Percentiles rank a stretch among this genome's conserved stretches.
Evolutionary conservation across 92 coral and sea anemone species (phyloP).

Genomic region (Parazoanthus atlanticus): DNA sequence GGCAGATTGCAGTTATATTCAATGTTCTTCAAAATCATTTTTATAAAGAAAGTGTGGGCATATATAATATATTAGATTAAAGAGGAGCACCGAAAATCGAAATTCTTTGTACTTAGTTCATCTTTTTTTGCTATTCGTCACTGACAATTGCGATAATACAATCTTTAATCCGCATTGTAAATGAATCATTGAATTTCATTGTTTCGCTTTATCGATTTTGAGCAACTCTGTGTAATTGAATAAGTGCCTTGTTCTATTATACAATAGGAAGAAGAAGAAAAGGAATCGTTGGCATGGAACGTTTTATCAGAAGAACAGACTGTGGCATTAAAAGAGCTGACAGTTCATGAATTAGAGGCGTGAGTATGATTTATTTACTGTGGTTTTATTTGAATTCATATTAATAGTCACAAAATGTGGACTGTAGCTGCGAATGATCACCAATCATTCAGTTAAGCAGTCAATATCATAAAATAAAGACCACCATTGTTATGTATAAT

Average conservation of each 20-base stretch:
- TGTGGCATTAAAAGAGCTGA: constrained; percentile 73
- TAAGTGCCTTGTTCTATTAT: not conserved
- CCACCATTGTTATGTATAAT: not conserved
- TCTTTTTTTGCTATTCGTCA: not conserved
- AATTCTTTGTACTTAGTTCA: not conserved
- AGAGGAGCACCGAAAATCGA: no score
- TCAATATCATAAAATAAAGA: no score
- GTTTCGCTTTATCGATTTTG: not conserved
- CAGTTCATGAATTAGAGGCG: constrained; percentile 91
- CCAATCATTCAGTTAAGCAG: no score
- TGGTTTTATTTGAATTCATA: no score
- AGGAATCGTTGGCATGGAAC: constrained; percentile 83
- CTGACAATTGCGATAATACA: no score
- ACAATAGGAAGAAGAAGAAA: constrained; percentile 73
- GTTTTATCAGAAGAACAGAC: constrained; percentile 93
- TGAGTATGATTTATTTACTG: constrained; percentile 47
- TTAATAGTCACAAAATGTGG: no score
- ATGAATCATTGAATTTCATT: not conserved
- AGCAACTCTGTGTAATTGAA: not conserved
- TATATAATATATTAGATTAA: no score
- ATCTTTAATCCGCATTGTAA: no score
- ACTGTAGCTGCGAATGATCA: no score
- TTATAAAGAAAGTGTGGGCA: no score
- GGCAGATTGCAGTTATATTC: not conserved
- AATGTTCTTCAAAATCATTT: no score